Evolutionary conservation across 2,888 invertebrate genomes (phyloP), one percentile per base, ranked within the genome.

Genomic region (Candidula unifasciata): DNA sequence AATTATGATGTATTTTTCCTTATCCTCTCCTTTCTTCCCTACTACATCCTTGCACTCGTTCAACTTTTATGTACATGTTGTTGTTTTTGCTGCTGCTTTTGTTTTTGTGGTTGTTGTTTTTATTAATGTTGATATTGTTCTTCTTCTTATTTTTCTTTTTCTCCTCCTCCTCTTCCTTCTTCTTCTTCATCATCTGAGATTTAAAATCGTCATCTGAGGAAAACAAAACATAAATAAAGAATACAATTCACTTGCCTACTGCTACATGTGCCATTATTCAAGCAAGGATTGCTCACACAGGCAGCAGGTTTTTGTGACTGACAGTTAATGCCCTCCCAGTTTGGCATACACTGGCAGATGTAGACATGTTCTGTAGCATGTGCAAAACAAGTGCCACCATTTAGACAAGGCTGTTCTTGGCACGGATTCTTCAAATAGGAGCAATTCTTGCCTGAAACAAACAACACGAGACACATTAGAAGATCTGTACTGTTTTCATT

Each of bases 301-400:
- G 82, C 82, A 78, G 82, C 82, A 78, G 82, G 18, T 30, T 57
- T 80, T 52, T 16, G n/a, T 0, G 3, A 60, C 33, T 78, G 64
- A 79, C 86, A 86, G 68, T 84, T 54, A 8, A 30, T 24, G 0
- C 86, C 86, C 74, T 84, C 79, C 60, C 84, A 84, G 30, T 74
- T 60, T 0, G 44, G 33, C 2, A 54, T 3, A 35, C 86, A 86
- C 6, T 33, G 6, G 37, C 86, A 86, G 8, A 54, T 2, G 33
- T 79, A 86, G 0, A 37, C 27, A 16, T 60, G 64, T 16, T 60
- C 69, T 24, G 64, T 10, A 18, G 54, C n/a, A 52, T 71, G 68
- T 10, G 66, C 66, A 35, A 60, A 71, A 35, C 86, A 86, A n/a
- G 54, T 64, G 6, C 74, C 87, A 21, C 82, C 80, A 73, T 87